Conservation (phyloP, 1,140 invertebrate genomes). For the Copidosoma floridanum region DNA sequence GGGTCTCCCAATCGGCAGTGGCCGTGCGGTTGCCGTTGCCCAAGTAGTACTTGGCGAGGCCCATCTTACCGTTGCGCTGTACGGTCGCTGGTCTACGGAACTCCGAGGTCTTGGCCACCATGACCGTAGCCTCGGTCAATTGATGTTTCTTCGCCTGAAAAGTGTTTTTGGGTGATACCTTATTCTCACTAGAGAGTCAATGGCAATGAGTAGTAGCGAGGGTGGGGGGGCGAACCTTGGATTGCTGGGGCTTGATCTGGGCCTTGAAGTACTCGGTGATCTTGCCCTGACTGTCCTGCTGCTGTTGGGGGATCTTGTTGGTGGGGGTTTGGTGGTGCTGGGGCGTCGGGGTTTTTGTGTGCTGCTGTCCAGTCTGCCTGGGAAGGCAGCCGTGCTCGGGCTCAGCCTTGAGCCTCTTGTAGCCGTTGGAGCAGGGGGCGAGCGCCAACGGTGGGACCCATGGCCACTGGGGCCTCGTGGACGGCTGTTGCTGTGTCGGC, state of each 20-base stretch:
- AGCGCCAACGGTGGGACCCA: conserved; percentile 53
- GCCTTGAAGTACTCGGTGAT: conserved; percentile 82
- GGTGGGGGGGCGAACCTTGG: conserved; percentile 43
- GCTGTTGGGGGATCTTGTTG: conserved; percentile 31
- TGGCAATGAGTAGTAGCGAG: too few relatives aligned
- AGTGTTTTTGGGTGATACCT: neutral
- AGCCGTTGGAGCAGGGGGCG: conserved; percentile 47
- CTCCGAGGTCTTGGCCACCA: conserved; percentile 49
- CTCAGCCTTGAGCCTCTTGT: conserved; percentile 53
- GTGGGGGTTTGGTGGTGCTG: conserved; percentile 15
- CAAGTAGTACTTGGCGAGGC: conserved; percentile 45
- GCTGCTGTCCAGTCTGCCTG: conserved; percentile 39
- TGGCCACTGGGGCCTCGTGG: conserved; percentile 51
- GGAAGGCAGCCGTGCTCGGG: conserved; percentile 46
- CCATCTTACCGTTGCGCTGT: conserved; percentile 49
- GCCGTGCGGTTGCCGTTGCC: conserved; percentile 31
- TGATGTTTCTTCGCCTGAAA: conserved; percentile 39
- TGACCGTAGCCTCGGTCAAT: conserved; percentile 46
- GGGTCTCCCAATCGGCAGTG: conserved; percentile 42
- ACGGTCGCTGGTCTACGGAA: conserved; percentile 51
- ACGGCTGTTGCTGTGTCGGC: conserved; percentile 36
- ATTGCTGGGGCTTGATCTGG: conserved; percentile 69
- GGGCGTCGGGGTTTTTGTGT: conserved; percentile 44
- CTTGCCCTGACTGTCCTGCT: conserved; percentile 59
- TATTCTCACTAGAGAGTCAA: too few relatives aligned